phyloP scores from a whole-genome alignment of 2,113 vertebrate species.

The Rhinolophus sinicus region DNA sequence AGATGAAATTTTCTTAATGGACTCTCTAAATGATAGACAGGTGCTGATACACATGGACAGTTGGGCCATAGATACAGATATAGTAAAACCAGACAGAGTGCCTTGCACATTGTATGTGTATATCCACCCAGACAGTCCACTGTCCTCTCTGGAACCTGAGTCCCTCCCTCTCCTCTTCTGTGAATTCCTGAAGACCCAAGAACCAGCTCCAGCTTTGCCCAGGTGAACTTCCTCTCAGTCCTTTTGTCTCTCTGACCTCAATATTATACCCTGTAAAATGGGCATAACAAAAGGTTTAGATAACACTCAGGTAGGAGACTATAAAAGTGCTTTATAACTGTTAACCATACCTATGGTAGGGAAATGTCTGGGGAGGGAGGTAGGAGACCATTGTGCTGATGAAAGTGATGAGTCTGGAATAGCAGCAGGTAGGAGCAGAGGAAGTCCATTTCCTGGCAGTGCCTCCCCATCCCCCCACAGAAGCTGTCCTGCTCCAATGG shows the following conservation, averaged over 20 bases:
- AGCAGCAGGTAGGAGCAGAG: neutral
- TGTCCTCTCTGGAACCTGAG: neutral
- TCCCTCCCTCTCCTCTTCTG: neutral
- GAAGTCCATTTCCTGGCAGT: neutral
- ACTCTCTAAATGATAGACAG: neutral
- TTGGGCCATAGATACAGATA: neutral
- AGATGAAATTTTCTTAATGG: neutral
- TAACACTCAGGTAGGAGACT: neutral
- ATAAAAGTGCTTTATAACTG: conserved; percentile 21
- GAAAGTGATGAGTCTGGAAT: neutral
- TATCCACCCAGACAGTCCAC: neutral
- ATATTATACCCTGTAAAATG: conserved; percentile 53
- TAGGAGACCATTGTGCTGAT: neutral
- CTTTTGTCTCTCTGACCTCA: conserved; percentile 52
- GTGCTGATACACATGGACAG: neutral
- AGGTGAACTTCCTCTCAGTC: conserved; percentile 13
- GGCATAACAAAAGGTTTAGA: conserved; percentile 18
- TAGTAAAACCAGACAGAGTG: neutral
- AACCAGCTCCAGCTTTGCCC: neutral
- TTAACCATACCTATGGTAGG: neutral
- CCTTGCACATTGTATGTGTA: neutral
- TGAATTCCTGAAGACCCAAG: conserved; percentile 18
- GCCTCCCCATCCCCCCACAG: neutral
- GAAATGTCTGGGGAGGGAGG: neutral
- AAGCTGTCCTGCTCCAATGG: neutral